These are phyloP conservation scores for Zaprionus africanus DNA, from an alignment of 1,140 invertebrate species.

Conservation along the genomic window DNA sequence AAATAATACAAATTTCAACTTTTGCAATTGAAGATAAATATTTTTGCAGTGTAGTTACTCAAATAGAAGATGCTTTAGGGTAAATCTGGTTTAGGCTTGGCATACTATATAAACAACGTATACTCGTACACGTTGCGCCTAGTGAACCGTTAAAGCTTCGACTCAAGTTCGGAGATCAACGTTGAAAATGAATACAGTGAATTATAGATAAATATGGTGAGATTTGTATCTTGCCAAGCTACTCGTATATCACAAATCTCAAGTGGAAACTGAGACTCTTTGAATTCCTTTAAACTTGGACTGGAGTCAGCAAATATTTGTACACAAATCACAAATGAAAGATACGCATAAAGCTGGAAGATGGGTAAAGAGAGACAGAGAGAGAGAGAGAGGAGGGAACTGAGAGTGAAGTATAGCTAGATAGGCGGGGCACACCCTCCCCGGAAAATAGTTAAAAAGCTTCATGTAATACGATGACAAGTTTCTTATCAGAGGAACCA, in stretches of 20 bases:
- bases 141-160: neutral
- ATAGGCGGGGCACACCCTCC: neutral
- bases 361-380: neutral
- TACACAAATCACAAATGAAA: conserved; percentile 31
- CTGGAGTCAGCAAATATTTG: conserved; percentile 30
- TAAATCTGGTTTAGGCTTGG: neutral
- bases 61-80: neutral
- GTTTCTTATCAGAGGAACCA: conserved; percentile 30
- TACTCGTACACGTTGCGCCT: neutral
- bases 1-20: neutral
- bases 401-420: neutral
- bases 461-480: conserved; percentile 23
- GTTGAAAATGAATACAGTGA: neutral
- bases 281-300: conserved; percentile 9
- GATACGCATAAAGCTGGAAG: neutral
- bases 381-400: neutral
- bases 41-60: neutral
- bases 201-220: neutral
- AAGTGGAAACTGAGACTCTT: neutral
- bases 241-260: neutral
- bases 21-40: neutral
- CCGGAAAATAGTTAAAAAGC: conserved; percentile 24
- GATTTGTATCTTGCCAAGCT: neutral
- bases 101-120: neutral
- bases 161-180: neutral